Conservation (phyloP, 2,888 invertebrate genomes). For the Chrysotoxum bicinctum region DNA sequence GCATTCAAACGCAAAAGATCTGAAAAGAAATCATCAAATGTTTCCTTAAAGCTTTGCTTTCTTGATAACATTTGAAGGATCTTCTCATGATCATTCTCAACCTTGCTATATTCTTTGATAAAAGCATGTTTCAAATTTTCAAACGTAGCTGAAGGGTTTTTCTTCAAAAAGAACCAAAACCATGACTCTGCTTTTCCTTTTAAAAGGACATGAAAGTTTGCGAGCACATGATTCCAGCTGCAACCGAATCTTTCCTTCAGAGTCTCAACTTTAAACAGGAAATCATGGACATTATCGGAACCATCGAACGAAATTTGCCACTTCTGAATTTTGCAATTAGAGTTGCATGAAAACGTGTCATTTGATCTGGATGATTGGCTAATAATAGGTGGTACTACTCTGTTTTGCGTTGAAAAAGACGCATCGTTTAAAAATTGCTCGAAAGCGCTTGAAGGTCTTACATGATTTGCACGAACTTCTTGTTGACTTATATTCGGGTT, state of each 20-base stretch:
- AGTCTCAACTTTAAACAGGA: conserved; percentile 12
- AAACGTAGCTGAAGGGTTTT: not conserved
- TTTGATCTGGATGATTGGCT: too few relatives aligned
- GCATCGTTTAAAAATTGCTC: too few relatives aligned
- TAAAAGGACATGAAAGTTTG: conserved; percentile 11
- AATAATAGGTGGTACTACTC: too few relatives aligned
- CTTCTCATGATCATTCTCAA: not conserved
- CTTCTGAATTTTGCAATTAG: not conserved
- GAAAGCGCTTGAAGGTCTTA: too few relatives aligned
- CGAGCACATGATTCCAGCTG: not conserved
- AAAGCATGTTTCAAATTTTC: not conserved
- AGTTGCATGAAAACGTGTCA: too few relatives aligned
- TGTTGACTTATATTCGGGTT: too few relatives aligned
- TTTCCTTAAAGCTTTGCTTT: not conserved
- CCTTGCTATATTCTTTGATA: not conserved
- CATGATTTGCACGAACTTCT: too few relatives aligned
- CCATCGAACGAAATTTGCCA: conserved; percentile 1
- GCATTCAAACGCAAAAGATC: conserved; percentile 10
- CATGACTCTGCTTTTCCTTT: not conserved
- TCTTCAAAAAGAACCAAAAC: not conserved
- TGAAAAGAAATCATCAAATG: conserved; percentile 13
- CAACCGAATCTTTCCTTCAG: not conserved
- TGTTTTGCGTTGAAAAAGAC: too few relatives aligned
- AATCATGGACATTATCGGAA: not conserved
- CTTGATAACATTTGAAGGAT: not conserved